phyloP scores from a whole-genome alignment of 2,797 vertebrate genomes.

The Crenuchus spilurus region DNA sequence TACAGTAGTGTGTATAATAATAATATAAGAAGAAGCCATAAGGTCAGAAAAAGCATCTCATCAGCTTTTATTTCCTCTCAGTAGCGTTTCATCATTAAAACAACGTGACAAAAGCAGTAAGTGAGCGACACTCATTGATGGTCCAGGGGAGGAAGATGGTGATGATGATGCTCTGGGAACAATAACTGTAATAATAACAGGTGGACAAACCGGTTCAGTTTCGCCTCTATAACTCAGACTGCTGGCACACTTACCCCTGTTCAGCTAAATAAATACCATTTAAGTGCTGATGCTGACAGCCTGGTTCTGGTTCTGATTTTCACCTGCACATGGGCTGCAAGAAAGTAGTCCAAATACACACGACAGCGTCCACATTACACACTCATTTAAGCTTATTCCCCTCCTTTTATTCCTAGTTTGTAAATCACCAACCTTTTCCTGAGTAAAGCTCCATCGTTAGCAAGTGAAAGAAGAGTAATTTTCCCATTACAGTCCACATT shows the following conservation, averaged over 20 bases:
- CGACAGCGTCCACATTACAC: not conserved
- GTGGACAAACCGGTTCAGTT: not conserved
- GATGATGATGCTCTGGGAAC: not conserved
- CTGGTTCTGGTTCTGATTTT: no score
- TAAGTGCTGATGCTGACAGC: no score
- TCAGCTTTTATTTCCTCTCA: no score
- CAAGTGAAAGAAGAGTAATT: constrained; percentile 72
- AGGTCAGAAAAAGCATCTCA: no score
- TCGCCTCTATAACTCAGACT: not conserved
- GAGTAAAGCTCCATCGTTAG: constrained; percentile 65
- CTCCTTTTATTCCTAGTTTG: not conserved
- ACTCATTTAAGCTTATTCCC: not conserved
- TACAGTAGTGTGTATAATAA: constrained; percentile 1
- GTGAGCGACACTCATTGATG: no score
- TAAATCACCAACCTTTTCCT: constrained; percentile 69
- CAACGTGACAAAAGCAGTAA: not conserved
- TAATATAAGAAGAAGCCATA: not conserved
- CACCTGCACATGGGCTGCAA: not conserved
- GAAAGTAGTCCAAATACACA: not conserved
- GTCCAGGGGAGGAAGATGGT: not conserved
- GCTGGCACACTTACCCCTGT: no score
- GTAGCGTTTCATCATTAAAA: no score
- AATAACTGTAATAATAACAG: constrained; percentile 25
- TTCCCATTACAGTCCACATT: constrained; percentile 79
- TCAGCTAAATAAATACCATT: no score